Conservation (phyloP, 2,888 invertebrate species). For the Habroteleia sp. region DNA sequence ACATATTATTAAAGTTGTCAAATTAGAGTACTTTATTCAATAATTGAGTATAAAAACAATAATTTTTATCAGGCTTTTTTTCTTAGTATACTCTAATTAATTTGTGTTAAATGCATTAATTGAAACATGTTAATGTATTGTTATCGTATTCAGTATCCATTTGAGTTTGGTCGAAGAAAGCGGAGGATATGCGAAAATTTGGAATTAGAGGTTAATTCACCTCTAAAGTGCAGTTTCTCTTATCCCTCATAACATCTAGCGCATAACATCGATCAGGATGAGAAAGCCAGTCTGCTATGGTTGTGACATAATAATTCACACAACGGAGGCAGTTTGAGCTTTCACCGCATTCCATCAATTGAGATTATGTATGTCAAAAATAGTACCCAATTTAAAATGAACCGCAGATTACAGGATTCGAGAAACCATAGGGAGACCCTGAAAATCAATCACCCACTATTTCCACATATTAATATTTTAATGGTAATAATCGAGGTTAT, state of each 20-base stretch:
- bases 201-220: constrained; percentile 23
- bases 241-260: constrained; percentile 32
- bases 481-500: too few species aligned
- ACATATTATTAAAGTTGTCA: too few species aligned
- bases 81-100: too few species aligned
- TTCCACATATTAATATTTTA: background rate
- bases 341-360: constrained; percentile 38
- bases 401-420: constrained; percentile 44
- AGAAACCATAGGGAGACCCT: constrained; percentile 45
- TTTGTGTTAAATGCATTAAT: too few species aligned
- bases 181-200: constrained; percentile 45
- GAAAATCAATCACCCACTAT: constrained; percentile 47
- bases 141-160: constrained; percentile 44
- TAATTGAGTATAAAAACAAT: too few species aligned
- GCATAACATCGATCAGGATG: constrained; percentile 24
- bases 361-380: constrained; percentile 32
- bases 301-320: constrained; percentile 50
- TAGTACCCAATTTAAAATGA: constrained; percentile 10
- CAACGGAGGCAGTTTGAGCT: constrained; percentile 28
- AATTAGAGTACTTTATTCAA: too few species aligned
- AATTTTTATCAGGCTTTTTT: too few species aligned
- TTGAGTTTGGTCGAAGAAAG: constrained; percentile 51
- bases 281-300: constrained; percentile 38
- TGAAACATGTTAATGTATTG: too few species aligned
- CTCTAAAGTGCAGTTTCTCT: constrained; percentile 50